These are phyloP conservation scores for Helostoma temminkii DNA, from an alignment of 2,797 vertebrate genomes.

Conservation along the genomic window DNA sequence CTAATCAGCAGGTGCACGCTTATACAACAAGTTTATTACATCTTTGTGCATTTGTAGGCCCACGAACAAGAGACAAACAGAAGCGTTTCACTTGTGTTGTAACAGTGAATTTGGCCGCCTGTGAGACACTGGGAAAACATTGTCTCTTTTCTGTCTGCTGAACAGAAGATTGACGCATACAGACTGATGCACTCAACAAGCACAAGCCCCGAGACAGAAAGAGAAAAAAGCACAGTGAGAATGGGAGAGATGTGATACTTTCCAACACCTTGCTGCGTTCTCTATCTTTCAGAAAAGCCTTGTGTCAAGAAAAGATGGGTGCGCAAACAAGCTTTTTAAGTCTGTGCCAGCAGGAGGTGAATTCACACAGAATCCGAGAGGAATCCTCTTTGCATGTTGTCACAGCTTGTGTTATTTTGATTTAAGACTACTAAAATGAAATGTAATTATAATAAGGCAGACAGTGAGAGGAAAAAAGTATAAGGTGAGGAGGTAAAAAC, in stretches of 20 bases:
- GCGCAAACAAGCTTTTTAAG: slow-evolving; percentile 51
- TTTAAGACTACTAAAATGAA: slow-evolving; percentile 50
- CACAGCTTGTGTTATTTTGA: slow-evolving; percentile 29
- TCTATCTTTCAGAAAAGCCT: slow-evolving; percentile 30
- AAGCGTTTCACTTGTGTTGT: neutral
- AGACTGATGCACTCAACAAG: slow-evolving; percentile 20
- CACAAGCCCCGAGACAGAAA: slow-evolving; percentile 2
- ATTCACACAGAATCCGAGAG: slow-evolving; percentile 10
- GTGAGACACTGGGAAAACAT: neutral
- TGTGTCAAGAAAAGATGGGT: slow-evolving; percentile 36
- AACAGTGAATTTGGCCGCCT: neutral
- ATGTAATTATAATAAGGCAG: slow-evolving; percentile 56
- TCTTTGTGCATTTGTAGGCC: no score
- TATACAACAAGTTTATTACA: no score
- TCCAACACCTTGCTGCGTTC: slow-evolving; percentile 39
- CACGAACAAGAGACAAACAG: neutral
- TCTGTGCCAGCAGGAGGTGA: slow-evolving; percentile 28
- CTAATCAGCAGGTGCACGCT: no score
- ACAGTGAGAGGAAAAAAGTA: neutral
- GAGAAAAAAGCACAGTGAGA: slow-evolving; percentile 13
- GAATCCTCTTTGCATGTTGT: slow-evolving; percentile 4
- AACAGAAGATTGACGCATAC: slow-evolving; percentile 15
- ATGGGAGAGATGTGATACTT: slow-evolving; percentile 40
- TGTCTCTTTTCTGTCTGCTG: slow-evolving; percentile 11
- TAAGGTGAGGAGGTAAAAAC: neutral